Conservation (phyloP, 2,797 vertebrate genomes). For the Aplochiton taeniatus region DNA sequence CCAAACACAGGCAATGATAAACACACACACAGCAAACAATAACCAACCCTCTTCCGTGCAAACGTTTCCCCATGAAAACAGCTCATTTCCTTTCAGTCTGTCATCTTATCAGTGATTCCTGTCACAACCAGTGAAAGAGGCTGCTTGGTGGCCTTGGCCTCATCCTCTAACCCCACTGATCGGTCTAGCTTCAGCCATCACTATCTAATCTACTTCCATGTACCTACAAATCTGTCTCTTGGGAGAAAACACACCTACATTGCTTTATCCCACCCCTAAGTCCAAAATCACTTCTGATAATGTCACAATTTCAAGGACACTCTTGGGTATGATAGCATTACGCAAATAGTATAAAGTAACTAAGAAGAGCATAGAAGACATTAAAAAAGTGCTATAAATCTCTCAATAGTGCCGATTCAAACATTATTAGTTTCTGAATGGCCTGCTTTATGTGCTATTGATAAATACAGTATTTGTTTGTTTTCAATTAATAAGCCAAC, state of each 20-base stretch:
- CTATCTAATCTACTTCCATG: slow-evolving; percentile 67
- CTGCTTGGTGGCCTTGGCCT: slow-evolving; percentile 50
- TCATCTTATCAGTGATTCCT: slow-evolving; percentile 35
- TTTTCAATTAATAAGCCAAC: slow-evolving; percentile 40
- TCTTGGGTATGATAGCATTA: too few relatives aligned
- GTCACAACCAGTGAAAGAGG: slow-evolving; percentile 34
- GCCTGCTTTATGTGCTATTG: not conserved
- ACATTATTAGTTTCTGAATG: too few relatives aligned
- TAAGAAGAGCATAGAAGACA: too few relatives aligned
- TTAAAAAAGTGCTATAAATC: too few relatives aligned
- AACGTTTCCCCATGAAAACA: slow-evolving; percentile 24
- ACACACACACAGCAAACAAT: not conserved
- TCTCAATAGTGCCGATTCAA: too few relatives aligned
- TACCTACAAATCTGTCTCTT: slow-evolving; percentile 43
- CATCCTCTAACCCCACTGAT: slow-evolving; percentile 50
- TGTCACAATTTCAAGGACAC: too few relatives aligned
- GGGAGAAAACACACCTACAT: not conserved
- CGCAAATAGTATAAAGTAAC: too few relatives aligned
- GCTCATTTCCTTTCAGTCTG: slow-evolving; percentile 45
- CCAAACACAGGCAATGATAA: not conserved
- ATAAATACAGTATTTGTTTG: slow-evolving; percentile 7
- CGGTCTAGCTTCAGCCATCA: slow-evolving; percentile 44
- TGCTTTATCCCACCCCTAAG: too few relatives aligned
- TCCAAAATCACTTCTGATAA: too few relatives aligned
- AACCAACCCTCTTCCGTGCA: not conserved